Evolutionary conservation across 2,113 vertebrate species (phyloP).

Genomic region (Nothoprocta perdicaria): DNA sequence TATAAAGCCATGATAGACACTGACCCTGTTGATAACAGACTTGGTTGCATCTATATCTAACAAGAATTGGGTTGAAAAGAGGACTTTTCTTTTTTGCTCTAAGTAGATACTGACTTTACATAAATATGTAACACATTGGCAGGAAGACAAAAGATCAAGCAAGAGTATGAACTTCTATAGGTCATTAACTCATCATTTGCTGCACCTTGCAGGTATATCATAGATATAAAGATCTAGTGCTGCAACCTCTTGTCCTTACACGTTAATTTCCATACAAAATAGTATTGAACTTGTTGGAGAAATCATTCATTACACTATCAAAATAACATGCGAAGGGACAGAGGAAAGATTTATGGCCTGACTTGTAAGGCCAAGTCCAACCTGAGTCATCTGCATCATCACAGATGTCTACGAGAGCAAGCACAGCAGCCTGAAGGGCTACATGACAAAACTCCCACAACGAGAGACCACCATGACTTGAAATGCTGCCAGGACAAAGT

Average conservation of each 20-base stretch:
- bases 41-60: not conserved
- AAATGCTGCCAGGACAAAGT: not conserved
- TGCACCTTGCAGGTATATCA: not conserved
- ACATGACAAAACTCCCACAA: not conserved
- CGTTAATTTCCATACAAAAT: not conserved
- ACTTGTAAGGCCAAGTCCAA: not conserved
- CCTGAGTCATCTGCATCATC: not conserved
- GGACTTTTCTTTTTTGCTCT: not conserved
- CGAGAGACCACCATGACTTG: not conserved
- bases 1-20: not conserved
- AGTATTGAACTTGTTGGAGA: not conserved
- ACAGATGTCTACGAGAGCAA: not conserved
- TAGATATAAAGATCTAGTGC: not conserved
- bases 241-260: not conserved
- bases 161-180: not conserved
- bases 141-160: not conserved
- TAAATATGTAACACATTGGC: not conserved
- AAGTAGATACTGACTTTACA: not conserved
- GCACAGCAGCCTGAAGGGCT: not conserved
- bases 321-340: not conserved
- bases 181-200: not conserved
- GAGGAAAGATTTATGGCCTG: not conserved
- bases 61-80: not conserved
- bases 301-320: not conserved
- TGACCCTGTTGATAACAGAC: not conserved